Evolutionary conservation across 2,888 invertebrate species (phyloP), one percentile per base, ranked within the genome.

Genomic region (Euphydryas editha): DNA sequence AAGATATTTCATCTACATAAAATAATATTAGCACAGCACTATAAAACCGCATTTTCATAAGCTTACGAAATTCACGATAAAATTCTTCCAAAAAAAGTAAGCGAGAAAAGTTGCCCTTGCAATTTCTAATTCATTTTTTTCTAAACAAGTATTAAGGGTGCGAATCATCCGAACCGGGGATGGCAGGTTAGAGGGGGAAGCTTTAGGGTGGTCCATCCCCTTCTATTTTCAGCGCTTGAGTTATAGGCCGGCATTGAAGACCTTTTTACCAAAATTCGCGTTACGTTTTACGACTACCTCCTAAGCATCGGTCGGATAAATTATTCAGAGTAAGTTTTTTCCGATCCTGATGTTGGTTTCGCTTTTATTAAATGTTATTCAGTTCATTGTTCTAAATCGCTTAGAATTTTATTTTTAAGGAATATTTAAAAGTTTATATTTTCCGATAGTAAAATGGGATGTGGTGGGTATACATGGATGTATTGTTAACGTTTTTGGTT

Each of bases 191-290:
- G 75, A 62, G 63, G 65, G 55, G 67, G 73, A 62, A 71, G 67
- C 63, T 59, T 68, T 24, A 70, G 75, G 76, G 75, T 76, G 79
- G 78, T 75, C 73, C 75, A 81, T 81, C 84, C 87, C 90, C 87
- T 82, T 85, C 88, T 90, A 90, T 92, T 90, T 91, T 91, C 86
- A 87, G 85, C 81, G 82, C 85, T 85, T 90, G 90, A 91, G 85
- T 88, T 91, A 91, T 90, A 87, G 87, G 85, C 85, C 87, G 86
- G 85, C 87, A 85, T 87, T 88, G 87, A 90, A 91, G 91, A 88
- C 90, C 91, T 88, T 90, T 77, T 90, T 90, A 86, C 89, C 81
- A 86, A 90, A 90, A 87, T 90, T 84, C 83, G 80, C 86, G 87
- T 88, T 86, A 78, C 85, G 82, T 87, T 92, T 92, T 91, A 90